Percentiles rank a stretch among this genome's conserved stretches.
These are phyloP conservation scores for Drosophila melanica DNA, from an alignment of 1,140 invertebrate species.

Conservation along the genomic window DNA sequence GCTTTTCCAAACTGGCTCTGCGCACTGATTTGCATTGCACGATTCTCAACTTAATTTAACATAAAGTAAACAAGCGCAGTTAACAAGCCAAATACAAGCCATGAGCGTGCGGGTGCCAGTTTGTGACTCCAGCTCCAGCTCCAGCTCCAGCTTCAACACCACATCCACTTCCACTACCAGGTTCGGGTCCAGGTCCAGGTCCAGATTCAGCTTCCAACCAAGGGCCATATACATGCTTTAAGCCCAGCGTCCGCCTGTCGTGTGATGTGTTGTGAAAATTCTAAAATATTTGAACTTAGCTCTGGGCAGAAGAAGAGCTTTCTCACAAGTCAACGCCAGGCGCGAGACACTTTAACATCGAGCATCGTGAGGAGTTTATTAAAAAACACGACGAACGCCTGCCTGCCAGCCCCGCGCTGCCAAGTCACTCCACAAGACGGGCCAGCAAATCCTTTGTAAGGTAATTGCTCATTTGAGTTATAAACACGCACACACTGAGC, in stretches of 20 bases:
- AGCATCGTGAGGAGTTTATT: slow-evolving; percentile 76
- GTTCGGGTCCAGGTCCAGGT: neutral
- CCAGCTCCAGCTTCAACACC: neutral
- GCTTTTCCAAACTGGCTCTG: slow-evolving; percentile 64
- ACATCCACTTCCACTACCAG: neutral
- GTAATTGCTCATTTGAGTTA: slow-evolving; percentile 83
- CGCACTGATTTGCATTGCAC: slow-evolving; percentile 83
- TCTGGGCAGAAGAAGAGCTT: slow-evolving; percentile 37
- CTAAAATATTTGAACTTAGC: slow-evolving; percentile 68
- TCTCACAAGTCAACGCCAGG: slow-evolving; percentile 77
- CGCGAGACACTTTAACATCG: slow-evolving; percentile 66
- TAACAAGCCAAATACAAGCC: slow-evolving; percentile 83
- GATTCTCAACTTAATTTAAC: slow-evolving; percentile 84
- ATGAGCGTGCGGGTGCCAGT: slow-evolving; percentile 74
- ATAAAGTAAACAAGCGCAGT: slow-evolving; percentile 83
- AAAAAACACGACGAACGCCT: slow-evolving; percentile 56
- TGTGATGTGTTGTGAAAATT: slow-evolving; percentile 78
- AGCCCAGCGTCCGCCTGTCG: slow-evolving; percentile 44
- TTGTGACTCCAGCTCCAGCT: slow-evolving; percentile 26
- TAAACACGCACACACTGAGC: slow-evolving; percentile 70
- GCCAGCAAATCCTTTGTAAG: slow-evolving; percentile 69
- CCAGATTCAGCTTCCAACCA: slow-evolving; percentile 27
- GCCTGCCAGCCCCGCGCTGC: neutral
- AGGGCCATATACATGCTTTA: slow-evolving; percentile 40
- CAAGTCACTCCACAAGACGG: neutral